Evolutionary conservation across 2,113 vertebrate genomes (phyloP).

Genomic region (Chlorodrepanis virens): DNA sequence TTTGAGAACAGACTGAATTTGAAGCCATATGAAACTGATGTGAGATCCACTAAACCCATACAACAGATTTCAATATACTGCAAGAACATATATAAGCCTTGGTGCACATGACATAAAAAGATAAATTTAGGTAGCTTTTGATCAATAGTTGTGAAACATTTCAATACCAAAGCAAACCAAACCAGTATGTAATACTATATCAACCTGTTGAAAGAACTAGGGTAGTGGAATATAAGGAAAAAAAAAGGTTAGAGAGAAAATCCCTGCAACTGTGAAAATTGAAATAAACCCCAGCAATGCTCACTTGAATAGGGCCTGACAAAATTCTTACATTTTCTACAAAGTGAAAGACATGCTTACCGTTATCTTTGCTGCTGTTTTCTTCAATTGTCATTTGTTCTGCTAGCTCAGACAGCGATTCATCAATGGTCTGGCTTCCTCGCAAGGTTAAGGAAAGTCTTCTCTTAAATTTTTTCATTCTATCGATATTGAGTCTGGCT

Average conservation of each 20-base stretch:
- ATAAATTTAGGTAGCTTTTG: background rate
- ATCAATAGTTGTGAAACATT: background rate
- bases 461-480: constrained; percentile 98
- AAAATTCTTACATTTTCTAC: background rate
- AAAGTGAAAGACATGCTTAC: constrained; percentile 69
- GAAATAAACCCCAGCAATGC: background rate
- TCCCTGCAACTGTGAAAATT: background rate
- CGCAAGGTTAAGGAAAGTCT: constrained; percentile 93
- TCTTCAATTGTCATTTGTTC: constrained; percentile 99
- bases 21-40: constrained; percentile 42
- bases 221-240: background rate
- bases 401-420: constrained; percentile 94
- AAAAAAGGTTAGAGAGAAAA: background rate
- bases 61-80: background rate
- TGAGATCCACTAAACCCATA: background rate
- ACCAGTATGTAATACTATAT: background rate
- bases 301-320: background rate
- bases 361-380: constrained; percentile 93
- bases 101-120: background rate
- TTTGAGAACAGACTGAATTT: background rate
- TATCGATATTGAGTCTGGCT: constrained; percentile 79
- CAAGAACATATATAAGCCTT: background rate
- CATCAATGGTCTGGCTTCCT: constrained; percentile 95
- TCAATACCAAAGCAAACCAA: background rate
- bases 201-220: background rate